Percentiles rank a stretch among this genome's conserved stretches.
phyloP scores from a whole-genome alignment of 2,797 vertebrate genomes.

The Choloepus didactylus region DNA sequence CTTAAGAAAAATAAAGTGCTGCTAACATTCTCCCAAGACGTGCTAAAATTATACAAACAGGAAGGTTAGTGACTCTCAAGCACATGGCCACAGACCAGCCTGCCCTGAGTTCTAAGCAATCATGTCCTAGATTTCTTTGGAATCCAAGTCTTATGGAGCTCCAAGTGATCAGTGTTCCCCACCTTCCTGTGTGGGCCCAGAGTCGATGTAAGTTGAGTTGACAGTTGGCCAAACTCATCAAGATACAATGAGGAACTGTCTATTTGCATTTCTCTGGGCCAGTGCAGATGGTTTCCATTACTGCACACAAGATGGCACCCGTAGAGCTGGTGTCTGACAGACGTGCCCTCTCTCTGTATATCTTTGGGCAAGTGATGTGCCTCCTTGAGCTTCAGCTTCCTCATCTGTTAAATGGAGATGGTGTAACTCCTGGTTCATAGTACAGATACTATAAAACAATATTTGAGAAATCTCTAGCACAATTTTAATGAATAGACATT shows the following conservation, averaged over 20 bases:
- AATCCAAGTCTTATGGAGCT: background rate
- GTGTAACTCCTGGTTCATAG: background rate
- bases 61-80: accelerated
- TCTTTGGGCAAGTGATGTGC: background rate
- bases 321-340: background rate
- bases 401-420: background rate
- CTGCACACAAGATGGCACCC: background rate
- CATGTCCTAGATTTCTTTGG: background rate
- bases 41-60: background rate
- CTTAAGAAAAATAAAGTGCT: background rate
- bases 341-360: no score
- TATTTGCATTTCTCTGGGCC: no score
- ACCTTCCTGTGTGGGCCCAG: background rate
- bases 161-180: background rate
- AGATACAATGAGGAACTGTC: no score
- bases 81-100: background rate
- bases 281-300: no score
- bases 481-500: no score
- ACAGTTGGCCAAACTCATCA: background rate
- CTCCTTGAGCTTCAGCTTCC: background rate
- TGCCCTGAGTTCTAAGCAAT: background rate
- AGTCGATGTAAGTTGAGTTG: background rate
- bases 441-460: no score
- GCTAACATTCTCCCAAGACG: background rate
- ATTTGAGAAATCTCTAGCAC: background rate